Evolutionary conservation across 2,797 vertebrate genomes (phyloP).

Genomic region (Austrolebias charrua): DNA sequence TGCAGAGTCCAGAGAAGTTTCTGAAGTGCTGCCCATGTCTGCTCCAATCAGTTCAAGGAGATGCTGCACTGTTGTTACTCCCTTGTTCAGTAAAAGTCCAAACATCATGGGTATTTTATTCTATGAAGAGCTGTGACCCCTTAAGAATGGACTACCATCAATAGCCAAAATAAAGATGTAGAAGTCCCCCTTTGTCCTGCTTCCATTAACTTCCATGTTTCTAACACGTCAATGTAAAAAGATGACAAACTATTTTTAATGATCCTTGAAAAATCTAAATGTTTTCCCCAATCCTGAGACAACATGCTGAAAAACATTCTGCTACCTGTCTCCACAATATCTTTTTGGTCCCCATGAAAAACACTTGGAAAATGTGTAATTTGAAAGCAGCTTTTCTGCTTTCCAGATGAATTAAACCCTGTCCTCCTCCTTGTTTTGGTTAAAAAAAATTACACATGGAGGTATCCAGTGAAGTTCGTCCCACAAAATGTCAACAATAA

Average conservation of each 20-base stretch:
- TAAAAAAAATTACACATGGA: too few relatives aligned
- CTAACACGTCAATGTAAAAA: too few relatives aligned
- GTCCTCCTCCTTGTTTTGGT: too few relatives aligned
- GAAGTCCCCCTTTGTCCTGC: not conserved
- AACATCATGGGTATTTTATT: not conserved
- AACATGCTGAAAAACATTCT: too few relatives aligned
- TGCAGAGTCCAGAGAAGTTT: too few relatives aligned
- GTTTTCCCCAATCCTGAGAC: too few relatives aligned
- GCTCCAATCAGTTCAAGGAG: not conserved
- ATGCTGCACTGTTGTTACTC: not conserved
- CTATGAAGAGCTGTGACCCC: not conserved
- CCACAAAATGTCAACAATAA: too few relatives aligned
- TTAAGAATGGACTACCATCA: not conserved
- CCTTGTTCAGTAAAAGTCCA: not conserved
- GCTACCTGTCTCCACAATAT: too few relatives aligned
- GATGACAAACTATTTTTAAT: too few relatives aligned
- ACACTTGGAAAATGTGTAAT: not conserved
- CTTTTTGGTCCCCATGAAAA: not conserved
- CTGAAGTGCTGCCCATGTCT: not conserved
- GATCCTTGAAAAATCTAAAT: too few relatives aligned
- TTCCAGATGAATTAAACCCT: not conserved
- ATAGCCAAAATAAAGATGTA: not conserved
- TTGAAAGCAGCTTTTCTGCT: not conserved
- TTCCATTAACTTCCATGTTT: not conserved
- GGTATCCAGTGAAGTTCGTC: too few relatives aligned